phyloP scores from a whole-genome alignment of 53 echinoderm and acorn worm genomes.

The Echinarachnius parma region DNA sequence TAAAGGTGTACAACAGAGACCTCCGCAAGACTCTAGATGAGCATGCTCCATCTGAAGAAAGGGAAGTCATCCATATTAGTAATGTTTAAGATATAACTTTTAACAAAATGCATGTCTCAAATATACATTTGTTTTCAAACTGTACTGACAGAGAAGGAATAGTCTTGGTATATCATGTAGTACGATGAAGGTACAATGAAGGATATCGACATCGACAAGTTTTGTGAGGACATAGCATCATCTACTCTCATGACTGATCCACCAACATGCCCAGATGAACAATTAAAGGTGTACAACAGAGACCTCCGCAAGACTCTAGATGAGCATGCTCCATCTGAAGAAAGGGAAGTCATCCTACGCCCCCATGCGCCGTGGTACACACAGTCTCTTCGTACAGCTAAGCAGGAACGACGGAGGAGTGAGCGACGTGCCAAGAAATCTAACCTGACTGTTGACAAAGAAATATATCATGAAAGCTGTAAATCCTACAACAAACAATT shows the following conservation, averaged over 20 bases:
- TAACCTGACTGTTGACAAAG: conserved; percentile 16
- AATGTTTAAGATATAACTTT: too few relatives aligned
- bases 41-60: too few relatives aligned
- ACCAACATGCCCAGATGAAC: not conserved
- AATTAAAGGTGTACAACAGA: conserved; percentile 3
- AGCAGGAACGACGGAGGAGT: conserved; percentile 19
- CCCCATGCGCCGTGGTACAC: conserved; percentile 25
- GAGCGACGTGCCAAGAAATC: conserved; percentile 10
- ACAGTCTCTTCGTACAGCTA: not conserved
- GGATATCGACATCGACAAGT: conserved; percentile 14
- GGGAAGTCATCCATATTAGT: not conserved
- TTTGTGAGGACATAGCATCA: conserved; percentile 6
- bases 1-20: conserved; percentile 17
- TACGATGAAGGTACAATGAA: conserved; percentile 10
- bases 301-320: conserved; percentile 10
- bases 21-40: conserved; percentile 7
- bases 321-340: conserved; percentile 5
- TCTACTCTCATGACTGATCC: not conserved
- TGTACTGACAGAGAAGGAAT: conserved; percentile 1
- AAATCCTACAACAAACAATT: conserved; percentile 12
- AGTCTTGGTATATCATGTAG: not conserved
- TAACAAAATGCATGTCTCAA: too few relatives aligned
- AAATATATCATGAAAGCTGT: conserved; percentile 10
- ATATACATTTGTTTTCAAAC: conserved; percentile 4
- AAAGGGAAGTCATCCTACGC: conserved; percentile 4